phyloP scores from a whole-genome alignment of 2,113 vertebrate genomes.

The Genyomyrus donnyi region DNA sequence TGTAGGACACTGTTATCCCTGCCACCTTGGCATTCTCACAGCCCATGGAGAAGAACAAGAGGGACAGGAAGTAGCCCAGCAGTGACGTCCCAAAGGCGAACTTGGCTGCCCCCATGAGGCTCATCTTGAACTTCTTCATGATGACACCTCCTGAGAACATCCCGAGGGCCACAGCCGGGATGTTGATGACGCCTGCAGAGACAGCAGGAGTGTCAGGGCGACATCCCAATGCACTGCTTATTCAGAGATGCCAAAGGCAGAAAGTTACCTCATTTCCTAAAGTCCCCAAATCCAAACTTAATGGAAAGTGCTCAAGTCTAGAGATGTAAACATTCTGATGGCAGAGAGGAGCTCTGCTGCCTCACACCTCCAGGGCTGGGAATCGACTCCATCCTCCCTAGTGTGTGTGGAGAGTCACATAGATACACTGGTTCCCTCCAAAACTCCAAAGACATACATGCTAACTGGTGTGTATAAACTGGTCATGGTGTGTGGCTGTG shows the following conservation, averaged over 20 bases:
- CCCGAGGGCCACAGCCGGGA: slow-evolving; percentile 77
- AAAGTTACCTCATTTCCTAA: neutral
- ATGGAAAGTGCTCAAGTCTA: neutral
- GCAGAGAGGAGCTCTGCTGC: neutral
- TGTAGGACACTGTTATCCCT: slow-evolving; percentile 78
- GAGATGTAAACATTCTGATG: neutral
- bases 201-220: neutral
- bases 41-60: slow-evolving; percentile 63
- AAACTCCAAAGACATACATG: neutral
- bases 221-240: neutral
- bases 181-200: slow-evolving; percentile 73
- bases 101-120: slow-evolving; percentile 68
- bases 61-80: slow-evolving; percentile 65
- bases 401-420: neutral
- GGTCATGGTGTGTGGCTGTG: no score
- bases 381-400: neutral
- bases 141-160: slow-evolving; percentile 82
- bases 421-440: neutral
- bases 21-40: slow-evolving; percentile 77
- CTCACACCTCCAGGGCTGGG: neutral
- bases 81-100: slow-evolving; percentile 65
- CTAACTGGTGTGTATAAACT: no score
- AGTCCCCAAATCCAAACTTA: neutral
- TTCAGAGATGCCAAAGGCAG: neutral
- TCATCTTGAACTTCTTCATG: slow-evolving; percentile 87